Conservation (phyloP, 2,888 invertebrate species). For the Adela reaumurella region DNA sequence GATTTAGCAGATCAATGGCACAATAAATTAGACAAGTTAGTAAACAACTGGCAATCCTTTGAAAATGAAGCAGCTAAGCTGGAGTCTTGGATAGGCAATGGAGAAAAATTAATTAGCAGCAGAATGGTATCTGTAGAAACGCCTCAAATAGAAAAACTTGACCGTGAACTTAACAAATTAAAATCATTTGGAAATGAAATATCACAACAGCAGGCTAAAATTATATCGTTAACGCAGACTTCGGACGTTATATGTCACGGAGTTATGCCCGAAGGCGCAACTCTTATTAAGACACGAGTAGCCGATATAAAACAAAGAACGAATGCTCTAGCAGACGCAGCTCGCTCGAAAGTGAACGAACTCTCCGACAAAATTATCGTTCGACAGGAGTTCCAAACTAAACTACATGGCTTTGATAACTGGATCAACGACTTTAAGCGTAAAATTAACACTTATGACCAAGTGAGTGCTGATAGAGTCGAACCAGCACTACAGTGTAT, state of each 20-base stretch:
- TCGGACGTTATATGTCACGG: slow-evolving; percentile 76
- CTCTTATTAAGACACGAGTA: slow-evolving; percentile 67
- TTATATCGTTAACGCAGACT: slow-evolving; percentile 74
- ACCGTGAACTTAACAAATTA: slow-evolving; percentile 69
- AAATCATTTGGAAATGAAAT: slow-evolving; percentile 83
- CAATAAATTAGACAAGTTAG: slow-evolving; percentile 73
- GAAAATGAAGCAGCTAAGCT: slow-evolving; percentile 73
- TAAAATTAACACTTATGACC: slow-evolving; percentile 73
- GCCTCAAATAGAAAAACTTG: slow-evolving; percentile 71
- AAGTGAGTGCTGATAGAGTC: slow-evolving; percentile 77
- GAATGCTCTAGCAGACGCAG: slow-evolving; percentile 70
- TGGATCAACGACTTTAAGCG: slow-evolving; percentile 74
- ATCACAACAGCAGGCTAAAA: slow-evolving; percentile 78
- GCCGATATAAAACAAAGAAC: slow-evolving; percentile 71
- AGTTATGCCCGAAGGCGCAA: slow-evolving; percentile 74
- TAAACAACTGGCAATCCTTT: slow-evolving; percentile 77
- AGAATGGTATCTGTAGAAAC: slow-evolving; percentile 62
- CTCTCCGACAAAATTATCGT: slow-evolving; percentile 78
- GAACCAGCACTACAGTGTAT: slow-evolving; percentile 74
- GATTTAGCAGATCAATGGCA: slow-evolving; percentile 75
- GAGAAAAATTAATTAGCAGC: slow-evolving; percentile 59
- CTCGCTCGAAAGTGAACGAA: slow-evolving; percentile 71
- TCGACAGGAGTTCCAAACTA: slow-evolving; percentile 79
- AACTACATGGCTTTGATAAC: slow-evolving; percentile 71
- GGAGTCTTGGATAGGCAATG: slow-evolving; percentile 71